Conservation (phyloP, 30 jellyfish, hydroid and myxozoan genomes). For the Catostylus mosaicus region DNA sequence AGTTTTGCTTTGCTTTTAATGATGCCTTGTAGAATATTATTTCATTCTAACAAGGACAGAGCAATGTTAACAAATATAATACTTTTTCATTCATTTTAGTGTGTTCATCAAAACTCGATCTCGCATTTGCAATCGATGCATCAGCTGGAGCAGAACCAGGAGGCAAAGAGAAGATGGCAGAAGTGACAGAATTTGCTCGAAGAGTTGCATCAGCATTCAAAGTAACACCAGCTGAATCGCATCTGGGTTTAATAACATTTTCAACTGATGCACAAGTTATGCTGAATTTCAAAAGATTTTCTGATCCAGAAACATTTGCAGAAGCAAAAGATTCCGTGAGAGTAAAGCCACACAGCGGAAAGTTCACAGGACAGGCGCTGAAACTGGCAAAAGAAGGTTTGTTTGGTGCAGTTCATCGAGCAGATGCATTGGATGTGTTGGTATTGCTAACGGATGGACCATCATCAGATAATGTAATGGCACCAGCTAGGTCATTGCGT, state of each 20-base stretch:
- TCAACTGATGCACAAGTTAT: constrained; percentile 98
- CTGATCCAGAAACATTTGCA: constrained; percentile 86
- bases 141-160: constrained; percentile 99
- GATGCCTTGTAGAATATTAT: no score
- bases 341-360: constrained; percentile 95
- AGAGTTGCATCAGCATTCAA: constrained; percentile 96
- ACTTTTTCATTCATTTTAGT: no score
- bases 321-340: constrained; percentile 96
- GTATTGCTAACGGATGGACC: constrained; percentile 94
- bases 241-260: constrained; percentile 86
- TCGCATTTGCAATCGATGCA: constrained; percentile 97
- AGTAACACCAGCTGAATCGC: constrained; percentile 92
- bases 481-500: constrained; percentile 90
- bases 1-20: no score
- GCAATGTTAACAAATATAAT: no score
- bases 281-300: constrained; percentile 90
- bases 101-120: constrained; percentile 92
- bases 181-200: constrained; percentile 94
- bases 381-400: constrained; percentile 88
- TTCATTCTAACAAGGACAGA: no score
- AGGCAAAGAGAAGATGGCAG: constrained; percentile 98
- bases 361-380: constrained; percentile 95
- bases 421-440: constrained; percentile 93
- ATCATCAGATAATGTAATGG: constrained; percentile 87
- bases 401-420: constrained; percentile 82